A percentile compares a stretch with the other conserved stretches of the same genome.
These are phyloP conservation scores for Tetramorium simillimum DNA, from an alignment of 1,140 invertebrate genomes.

Conservation along the genomic window DNA sequence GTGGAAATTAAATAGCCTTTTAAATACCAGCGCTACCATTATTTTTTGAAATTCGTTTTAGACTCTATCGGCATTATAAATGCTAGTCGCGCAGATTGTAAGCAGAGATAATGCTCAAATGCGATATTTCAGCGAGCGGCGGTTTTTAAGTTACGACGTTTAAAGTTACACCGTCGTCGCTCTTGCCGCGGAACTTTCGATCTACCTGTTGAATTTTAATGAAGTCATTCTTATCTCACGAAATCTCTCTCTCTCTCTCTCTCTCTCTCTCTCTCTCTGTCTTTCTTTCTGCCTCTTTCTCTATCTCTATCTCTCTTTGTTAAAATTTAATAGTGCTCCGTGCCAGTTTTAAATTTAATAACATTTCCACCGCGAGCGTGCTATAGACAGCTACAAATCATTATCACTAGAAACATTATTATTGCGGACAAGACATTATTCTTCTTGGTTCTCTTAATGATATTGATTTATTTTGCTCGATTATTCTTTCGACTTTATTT, in stretches of 20 bases:
- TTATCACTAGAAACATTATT: slow-evolving; percentile 33
- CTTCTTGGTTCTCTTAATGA: not conserved
- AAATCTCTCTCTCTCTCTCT: not conserved
- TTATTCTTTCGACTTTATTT: slow-evolving; percentile 26
- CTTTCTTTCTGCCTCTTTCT: too few relatives aligned
- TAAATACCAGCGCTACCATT: not conserved
- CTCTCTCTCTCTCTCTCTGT: not conserved
- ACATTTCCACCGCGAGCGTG: not conserved
- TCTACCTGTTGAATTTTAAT: slow-evolving; percentile 70
- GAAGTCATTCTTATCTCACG: slow-evolving; percentile 59
- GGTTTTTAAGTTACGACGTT: slow-evolving; percentile 61
- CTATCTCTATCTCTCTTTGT: not conserved
- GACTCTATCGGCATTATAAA: slow-evolving; percentile 25
- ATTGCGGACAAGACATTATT: not conserved
- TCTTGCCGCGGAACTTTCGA: slow-evolving; percentile 57
- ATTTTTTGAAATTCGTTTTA: slow-evolving; percentile 7
- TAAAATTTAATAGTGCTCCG: slow-evolving; percentile 24
- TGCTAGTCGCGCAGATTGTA: slow-evolving; percentile 59
- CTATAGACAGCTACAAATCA: slow-evolving; percentile 11
- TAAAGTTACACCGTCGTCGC: slow-evolving; percentile 29
- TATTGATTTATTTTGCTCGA: slow-evolving; percentile 17
- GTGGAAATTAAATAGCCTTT: not conserved
- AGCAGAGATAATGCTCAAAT: slow-evolving; percentile 58
- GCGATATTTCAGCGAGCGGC: slow-evolving; percentile 36
- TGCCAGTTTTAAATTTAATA: slow-evolving; percentile 60